Evolutionary conservation across 1,140 invertebrate species (phyloP), one percentile per base, ranked within the genome.

Genomic region (Brachionus rubens): DNA sequence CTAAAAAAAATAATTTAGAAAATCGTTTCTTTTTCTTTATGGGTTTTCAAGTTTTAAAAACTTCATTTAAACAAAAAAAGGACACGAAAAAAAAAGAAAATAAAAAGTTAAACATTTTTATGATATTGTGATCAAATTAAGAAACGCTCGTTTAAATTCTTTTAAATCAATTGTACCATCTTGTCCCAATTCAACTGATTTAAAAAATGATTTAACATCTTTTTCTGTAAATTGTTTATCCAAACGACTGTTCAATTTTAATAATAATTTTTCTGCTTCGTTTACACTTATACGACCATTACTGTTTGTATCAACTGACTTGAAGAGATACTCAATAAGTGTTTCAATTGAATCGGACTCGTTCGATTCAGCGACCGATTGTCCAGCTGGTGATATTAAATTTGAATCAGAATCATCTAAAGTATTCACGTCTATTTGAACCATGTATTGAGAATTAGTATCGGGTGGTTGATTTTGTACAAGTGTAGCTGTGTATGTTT

Each of bases 101-200:
- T 28, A 30, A 12, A 0, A 28, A 6, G 30, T 28, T 33, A 59
- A 59, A 19, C 36, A n/a, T n/a, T n/a, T n/a, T n/a, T 33, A 59
- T 36, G 54, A 59, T 7, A 65, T 43, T 43, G 36, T 43, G 9
- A 65, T 43, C 24, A 65, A 76, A 28, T 68, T 67, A 14, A 36
- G 41, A 47, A 67, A 75, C 12, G 43, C 54, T 30, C 46, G 14
- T 14, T 72, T 72, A 24, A 72, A 72, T 28, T 72, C 68, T 36
- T 33, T 26, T n/a, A 72, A 41, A 50, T 72, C 68, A 36, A 72
- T 33, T 24, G 26, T 21, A 21, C 46, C 46, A 40, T 50, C 30
- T 28, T 72, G 24, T 19, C 36, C 68, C 7, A 48, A 21, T 6
- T 47, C 28, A 3, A 72, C 19, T 3, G 16, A 24, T 21, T 50